Evolutionary conservation across 2,888 invertebrate genomes (phyloP).

Genomic region (Andrena dorsata): DNA sequence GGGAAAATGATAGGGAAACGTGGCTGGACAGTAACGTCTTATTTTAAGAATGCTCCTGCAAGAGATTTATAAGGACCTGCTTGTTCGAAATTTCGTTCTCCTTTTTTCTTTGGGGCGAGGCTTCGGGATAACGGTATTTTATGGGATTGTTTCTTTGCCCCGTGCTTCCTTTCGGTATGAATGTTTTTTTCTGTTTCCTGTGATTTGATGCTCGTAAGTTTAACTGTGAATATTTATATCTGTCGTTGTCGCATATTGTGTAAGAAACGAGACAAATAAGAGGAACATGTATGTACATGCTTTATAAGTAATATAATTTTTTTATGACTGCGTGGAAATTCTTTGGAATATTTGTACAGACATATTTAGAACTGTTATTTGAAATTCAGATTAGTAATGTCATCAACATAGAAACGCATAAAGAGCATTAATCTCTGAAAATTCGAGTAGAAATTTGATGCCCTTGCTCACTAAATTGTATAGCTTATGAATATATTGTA

Average conservation of each 20-base stretch:
- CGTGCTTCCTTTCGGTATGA: not conserved
- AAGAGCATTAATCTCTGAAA: no score
- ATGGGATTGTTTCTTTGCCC: slow-evolving; percentile 5
- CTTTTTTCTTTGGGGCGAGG: not conserved
- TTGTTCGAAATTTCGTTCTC: slow-evolving; percentile 13
- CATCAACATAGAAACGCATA: no score
- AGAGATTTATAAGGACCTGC: slow-evolving; percentile 45
- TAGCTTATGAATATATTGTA: no score
- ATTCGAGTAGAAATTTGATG: no score
- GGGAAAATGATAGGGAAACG: slow-evolving; percentile 44
- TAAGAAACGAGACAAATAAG: no score
- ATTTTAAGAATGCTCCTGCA: slow-evolving; percentile 37
- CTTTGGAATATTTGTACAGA: no score
- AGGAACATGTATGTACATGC: no score
- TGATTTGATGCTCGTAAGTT: not conserved
- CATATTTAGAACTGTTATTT: no score
- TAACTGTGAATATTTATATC: not conserved
- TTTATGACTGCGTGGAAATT: no score
- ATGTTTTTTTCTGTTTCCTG: not conserved
- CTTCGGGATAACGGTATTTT: not conserved
- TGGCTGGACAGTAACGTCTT: slow-evolving; percentile 42
- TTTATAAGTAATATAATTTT: no score
- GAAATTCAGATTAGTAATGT: no score
- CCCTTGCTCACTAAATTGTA: no score
- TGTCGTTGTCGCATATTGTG: not conserved